A percentile compares a stretch with the other conserved stretches of the same genome.
Conservation (phyloP, 2,888 invertebrate species). For the Nomada flava region DNA sequence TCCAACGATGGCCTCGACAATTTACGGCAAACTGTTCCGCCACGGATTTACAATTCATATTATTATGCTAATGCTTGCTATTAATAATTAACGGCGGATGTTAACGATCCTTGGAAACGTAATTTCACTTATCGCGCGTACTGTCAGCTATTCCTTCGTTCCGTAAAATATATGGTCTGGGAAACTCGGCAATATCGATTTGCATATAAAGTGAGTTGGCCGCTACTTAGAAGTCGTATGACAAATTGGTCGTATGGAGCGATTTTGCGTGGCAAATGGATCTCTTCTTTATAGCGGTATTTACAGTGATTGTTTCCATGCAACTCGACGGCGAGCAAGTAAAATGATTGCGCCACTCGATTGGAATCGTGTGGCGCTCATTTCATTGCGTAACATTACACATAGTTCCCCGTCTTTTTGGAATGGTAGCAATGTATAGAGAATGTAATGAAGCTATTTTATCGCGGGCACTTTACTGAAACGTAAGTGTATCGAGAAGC, state of each 20-base stretch:
- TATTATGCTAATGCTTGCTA: constrained; percentile 32
- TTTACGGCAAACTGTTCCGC: not conserved
- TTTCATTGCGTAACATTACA: not conserved
- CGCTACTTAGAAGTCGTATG: constrained; percentile 48
- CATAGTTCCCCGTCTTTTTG: not conserved
- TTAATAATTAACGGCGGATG: constrained; percentile 57
- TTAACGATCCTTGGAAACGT: constrained; percentile 37
- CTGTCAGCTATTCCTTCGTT: constrained; percentile 31
- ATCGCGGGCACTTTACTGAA: too few relatives aligned
- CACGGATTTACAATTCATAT: constrained; percentile 47
- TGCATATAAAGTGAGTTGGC: constrained; percentile 47
- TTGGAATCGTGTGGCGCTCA: not conserved
- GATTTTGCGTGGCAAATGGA: constrained; percentile 35
- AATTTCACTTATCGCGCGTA: constrained; percentile 58
- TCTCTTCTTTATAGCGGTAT: constrained; percentile 28
- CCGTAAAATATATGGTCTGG: constrained; percentile 12
- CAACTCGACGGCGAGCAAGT: not conserved
- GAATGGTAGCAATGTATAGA: too few relatives aligned
- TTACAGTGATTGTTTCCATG: constrained; percentile 12
- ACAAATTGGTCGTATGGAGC: constrained; percentile 56
- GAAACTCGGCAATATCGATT: constrained; percentile 60
- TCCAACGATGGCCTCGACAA: constrained; percentile 27
- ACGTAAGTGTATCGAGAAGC: not conserved
- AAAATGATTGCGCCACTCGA: not conserved
- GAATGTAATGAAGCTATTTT: too few relatives aligned